Evolutionary conservation across 23 tunicate genomes (phyloP).

Genomic region (Diplosoma virens): DNA sequence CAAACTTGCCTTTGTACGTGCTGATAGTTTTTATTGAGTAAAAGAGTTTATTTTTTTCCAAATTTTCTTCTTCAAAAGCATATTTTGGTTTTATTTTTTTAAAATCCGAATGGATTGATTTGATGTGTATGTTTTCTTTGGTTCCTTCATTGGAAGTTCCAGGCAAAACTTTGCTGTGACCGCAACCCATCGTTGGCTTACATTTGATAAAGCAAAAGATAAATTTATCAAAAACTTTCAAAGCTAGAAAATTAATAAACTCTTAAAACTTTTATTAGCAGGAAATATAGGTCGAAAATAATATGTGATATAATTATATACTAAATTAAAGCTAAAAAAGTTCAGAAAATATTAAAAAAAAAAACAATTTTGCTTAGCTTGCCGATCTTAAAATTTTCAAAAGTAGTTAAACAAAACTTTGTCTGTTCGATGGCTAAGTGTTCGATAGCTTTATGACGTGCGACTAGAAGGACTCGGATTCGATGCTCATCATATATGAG

Average conservation of each 20-base stretch:
- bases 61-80: constrained; percentile 32
- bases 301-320: too few relatives aligned
- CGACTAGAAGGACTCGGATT: too few relatives aligned
- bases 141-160: constrained; percentile 1
- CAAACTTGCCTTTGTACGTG: constrained; percentile 71
- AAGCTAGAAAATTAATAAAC: not conserved
- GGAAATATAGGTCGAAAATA: too few relatives aligned
- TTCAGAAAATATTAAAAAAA: not conserved
- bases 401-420: too few relatives aligned
- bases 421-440: too few relatives aligned
- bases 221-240: constrained; percentile 2
- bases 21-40: not conserved
- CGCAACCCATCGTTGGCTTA: constrained; percentile 36
- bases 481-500: too few relatives aligned
- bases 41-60: constrained; percentile 9
- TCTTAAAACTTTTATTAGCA: too few relatives aligned
- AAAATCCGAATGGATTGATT: constrained; percentile 13
- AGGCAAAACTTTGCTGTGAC: constrained; percentile 43
- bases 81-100: constrained; percentile 30
- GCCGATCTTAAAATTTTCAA: too few relatives aligned
- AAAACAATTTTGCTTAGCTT: too few relatives aligned
- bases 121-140: constrained; percentile 27
- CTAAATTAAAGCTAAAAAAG: not conserved
- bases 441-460: too few relatives aligned
- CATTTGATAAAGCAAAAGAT: not conserved